A percentile compares a stretch with the other conserved stretches of the same genome.
These are phyloP conservation scores for Melangyna quadrimaculata DNA, from an alignment of 2,888 invertebrate species.

Conservation along the genomic window DNA sequence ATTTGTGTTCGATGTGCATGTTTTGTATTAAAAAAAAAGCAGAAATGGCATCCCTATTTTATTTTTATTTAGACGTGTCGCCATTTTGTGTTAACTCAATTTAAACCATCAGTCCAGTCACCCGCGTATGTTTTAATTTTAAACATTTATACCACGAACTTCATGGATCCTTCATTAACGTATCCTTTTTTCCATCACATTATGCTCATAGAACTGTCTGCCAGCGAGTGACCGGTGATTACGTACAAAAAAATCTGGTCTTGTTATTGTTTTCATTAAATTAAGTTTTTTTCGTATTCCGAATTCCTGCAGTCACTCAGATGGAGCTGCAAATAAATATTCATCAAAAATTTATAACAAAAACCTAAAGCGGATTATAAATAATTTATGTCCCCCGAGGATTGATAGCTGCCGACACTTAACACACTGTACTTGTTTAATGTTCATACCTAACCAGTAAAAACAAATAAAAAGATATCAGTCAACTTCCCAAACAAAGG, in stretches of 20 bases:
- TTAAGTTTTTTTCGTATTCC: slow-evolving; percentile 46
- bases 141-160: neutral
- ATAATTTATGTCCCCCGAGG: slow-evolving; percentile 61
- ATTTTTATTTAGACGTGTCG: slow-evolving; percentile 29
- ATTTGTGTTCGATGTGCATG: neutral
- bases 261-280: slow-evolving; percentile 37
- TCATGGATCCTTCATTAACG: neutral
- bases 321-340: slow-evolving; percentile 52
- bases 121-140: neutral
- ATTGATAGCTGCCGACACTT: slow-evolving; percentile 66
- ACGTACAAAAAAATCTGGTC: neutral
- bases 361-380: slow-evolving; percentile 55
- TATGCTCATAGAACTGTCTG: neutral
- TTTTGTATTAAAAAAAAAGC: neutral
- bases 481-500: slow-evolving; percentile 14
- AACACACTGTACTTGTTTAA: slow-evolving; percentile 36
- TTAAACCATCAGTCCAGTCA: slow-evolving; percentile 14
- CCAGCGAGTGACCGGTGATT: neutral
- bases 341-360: slow-evolving; percentile 47
- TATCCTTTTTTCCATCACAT: neutral
- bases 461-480: neutral
- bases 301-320: slow-evolving; percentile 57
- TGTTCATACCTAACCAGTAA: neutral
- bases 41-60: neutral
- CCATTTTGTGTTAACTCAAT: slow-evolving; percentile 56